These are phyloP conservation scores for Athene cunicularia DNA, from an alignment of 2,113 vertebrate species.

Conservation along the genomic window DNA sequence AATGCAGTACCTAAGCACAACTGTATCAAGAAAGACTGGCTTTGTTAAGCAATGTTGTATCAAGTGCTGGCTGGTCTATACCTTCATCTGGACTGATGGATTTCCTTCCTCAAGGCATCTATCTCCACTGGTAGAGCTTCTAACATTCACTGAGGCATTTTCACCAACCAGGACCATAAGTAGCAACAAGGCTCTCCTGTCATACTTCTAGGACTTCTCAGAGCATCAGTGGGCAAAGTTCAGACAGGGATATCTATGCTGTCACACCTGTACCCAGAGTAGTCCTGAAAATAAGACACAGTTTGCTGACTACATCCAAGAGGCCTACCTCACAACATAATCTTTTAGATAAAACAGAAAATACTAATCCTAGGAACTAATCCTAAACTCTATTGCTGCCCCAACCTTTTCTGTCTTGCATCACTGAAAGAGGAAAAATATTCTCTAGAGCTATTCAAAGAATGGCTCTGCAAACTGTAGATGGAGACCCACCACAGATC, in stretches of 20 bases:
- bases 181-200: not conserved
- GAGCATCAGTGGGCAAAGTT: not conserved
- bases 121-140: not conserved
- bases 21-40: not conserved
- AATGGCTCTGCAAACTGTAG: not conserved
- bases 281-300: not conserved
- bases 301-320: not conserved
- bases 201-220: not conserved
- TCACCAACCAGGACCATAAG: not conserved
- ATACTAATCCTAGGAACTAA: not conserved
- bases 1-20: not conserved
- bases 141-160: not conserved
- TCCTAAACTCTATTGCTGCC: not conserved
- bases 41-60: not conserved
- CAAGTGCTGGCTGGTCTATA: not conserved
- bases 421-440: not conserved
- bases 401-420: not conserved
- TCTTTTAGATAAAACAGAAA: not conserved
- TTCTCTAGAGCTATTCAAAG: not conserved
- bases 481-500: not conserved
- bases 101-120: not conserved
- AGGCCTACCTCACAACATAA: not conserved
- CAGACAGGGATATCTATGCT: not conserved
- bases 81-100: not conserved
- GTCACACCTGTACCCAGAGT: not conserved